Conservation (phyloP, 1,140 invertebrate species). For the Archegozetes longisetosus region DNA sequence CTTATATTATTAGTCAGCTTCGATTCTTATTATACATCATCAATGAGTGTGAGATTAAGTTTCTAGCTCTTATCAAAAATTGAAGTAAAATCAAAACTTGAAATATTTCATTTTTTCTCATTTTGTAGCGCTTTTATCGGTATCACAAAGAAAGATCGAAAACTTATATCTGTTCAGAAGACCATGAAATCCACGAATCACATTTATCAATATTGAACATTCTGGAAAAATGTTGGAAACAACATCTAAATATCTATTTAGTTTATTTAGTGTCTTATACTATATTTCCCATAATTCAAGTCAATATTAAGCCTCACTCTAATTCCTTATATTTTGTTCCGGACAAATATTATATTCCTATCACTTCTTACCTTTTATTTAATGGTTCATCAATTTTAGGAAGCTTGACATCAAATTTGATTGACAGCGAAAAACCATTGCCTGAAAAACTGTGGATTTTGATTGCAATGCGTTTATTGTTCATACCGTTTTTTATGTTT, state of each 20-base stretch:
- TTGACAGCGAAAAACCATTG: slow-evolving; percentile 56
- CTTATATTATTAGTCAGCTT: slow-evolving; percentile 81
- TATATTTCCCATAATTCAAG: slow-evolving; percentile 72
- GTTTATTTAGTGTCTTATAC: slow-evolving; percentile 82
- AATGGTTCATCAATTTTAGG: slow-evolving; percentile 85
- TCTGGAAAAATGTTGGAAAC: slow-evolving; percentile 42
- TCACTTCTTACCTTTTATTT: slow-evolving; percentile 86
- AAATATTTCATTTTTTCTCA: no score
- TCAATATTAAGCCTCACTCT: slow-evolving; percentile 35
- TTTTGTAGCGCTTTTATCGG: slow-evolving; percentile 60
- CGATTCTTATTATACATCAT: slow-evolving; percentile 86
- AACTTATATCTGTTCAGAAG: no score
- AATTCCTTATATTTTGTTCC: slow-evolving; percentile 19
- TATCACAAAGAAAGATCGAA: no score
- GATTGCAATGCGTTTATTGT: slow-evolving; percentile 53
- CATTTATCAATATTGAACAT: slow-evolving; percentile 6
- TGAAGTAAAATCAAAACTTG: no score
- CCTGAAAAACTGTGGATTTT: slow-evolving; percentile 61
- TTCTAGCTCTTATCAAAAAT: no score
- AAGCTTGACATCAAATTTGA: slow-evolving; percentile 58
- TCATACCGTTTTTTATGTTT: slow-evolving; percentile 76
- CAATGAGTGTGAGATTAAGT: slow-evolving; percentile 53
- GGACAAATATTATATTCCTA: slow-evolving; percentile 45
- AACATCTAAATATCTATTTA: slow-evolving; percentile 82
- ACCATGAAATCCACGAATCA: no score